phyloP scores from a whole-genome alignment of 1,140 invertebrate species.

The Pogonomyrmex californicus region DNA sequence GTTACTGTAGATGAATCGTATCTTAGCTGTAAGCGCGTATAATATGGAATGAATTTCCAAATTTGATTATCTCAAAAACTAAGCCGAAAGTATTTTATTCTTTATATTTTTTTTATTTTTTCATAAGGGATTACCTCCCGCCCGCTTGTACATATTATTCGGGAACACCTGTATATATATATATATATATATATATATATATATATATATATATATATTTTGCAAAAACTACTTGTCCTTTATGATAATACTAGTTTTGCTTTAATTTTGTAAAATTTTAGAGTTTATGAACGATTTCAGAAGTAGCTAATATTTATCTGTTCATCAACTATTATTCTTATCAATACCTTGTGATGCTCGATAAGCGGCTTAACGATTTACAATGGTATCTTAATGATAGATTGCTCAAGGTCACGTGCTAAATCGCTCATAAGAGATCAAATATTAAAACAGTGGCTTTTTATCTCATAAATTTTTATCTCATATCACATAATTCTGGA shows the following conservation, averaged over 20 bases:
- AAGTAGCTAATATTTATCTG: conserved; percentile 25
- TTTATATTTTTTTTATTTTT: too few relatives aligned
- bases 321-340: conserved; percentile 51
- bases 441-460: conserved; percentile 11
- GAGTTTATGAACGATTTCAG: background rate
- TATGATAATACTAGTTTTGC: background rate
- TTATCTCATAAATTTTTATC: background rate
- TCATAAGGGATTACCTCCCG: too few relatives aligned
- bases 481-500: background rate
- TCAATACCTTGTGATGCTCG: conserved; percentile 21
- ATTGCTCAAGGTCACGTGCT: conserved; percentile 46
- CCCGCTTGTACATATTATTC: too few relatives aligned
- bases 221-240: too few relatives aligned
- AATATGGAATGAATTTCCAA: too few relatives aligned
- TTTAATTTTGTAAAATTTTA: background rate
- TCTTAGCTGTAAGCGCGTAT: too few relatives aligned
- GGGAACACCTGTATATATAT: too few relatives aligned
- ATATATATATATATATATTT: too few relatives aligned
- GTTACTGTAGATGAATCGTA: too few relatives aligned
- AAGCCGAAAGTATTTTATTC: too few relatives aligned
- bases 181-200: too few relatives aligned
- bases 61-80: too few relatives aligned
- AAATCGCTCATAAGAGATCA: conserved; percentile 2
- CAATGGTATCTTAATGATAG: conserved; percentile 47
- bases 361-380: conserved; percentile 52